phyloP scores from a whole-genome alignment of 2,113 vertebrate species.

The Oplegnathus fasciatus region DNA sequence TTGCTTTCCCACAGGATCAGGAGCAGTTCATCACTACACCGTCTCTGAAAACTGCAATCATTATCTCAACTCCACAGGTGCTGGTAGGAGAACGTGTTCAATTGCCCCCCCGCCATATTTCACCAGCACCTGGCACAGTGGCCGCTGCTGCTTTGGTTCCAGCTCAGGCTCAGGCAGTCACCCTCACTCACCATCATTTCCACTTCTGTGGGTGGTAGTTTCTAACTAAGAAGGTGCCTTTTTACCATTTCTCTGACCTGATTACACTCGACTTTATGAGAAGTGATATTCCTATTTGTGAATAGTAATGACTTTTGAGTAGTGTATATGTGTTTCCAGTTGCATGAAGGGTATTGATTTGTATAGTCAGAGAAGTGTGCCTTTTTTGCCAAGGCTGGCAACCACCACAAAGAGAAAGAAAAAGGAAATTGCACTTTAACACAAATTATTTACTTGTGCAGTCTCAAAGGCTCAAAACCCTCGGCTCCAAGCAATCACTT shows the following conservation, averaged over 20 bases:
- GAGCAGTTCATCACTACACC: slow-evolving; percentile 31
- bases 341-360: slow-evolving; percentile 30
- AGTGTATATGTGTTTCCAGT: not conserved
- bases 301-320: slow-evolving; percentile 9
- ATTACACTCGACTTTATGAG: not conserved
- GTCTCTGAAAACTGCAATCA: slow-evolving; percentile 37
- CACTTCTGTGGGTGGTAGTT: not conserved
- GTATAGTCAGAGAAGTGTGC: fast-evolving
- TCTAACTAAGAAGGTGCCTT: not conserved
- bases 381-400: not conserved
- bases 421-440: slow-evolving; percentile 14
- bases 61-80: slow-evolving; percentile 33
- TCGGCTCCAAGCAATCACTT: slow-evolving; percentile 15
- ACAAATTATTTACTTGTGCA: slow-evolving; percentile 26
- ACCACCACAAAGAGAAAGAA: not conserved
- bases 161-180: slow-evolving; percentile 4
- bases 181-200: slow-evolving; percentile 22
- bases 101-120: slow-evolving; percentile 31
- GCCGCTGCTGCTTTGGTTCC: not conserved
- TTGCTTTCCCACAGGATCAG: slow-evolving; percentile 30
- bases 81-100: slow-evolving; percentile 30
- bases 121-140: not conserved
- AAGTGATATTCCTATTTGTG: slow-evolving; percentile 10
- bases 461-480: not conserved
- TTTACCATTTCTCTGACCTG: not conserved